Evolutionary conservation across 2,797 vertebrate species (phyloP).

Genomic region (Typhlichthys subterraneus): DNA sequence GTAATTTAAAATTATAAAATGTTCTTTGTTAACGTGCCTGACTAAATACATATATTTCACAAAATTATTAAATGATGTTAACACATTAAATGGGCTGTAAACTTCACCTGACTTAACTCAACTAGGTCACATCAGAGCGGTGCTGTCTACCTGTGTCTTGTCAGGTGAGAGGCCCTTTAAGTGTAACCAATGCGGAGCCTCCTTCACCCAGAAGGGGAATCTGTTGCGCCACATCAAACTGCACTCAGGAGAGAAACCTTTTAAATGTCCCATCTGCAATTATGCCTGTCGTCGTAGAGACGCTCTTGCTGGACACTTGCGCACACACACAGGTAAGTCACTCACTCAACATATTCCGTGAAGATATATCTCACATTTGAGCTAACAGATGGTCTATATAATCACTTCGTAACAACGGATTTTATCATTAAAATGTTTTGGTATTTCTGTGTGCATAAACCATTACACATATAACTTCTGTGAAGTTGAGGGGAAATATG

Average conservation of each 20-base stretch:
- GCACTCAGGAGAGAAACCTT: constrained; percentile 97
- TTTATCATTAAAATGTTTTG: too few species aligned
- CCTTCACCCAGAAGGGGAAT: constrained; percentile 98
- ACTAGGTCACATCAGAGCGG: background rate
- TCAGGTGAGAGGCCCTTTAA: constrained; percentile 94
- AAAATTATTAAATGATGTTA: too few species aligned
- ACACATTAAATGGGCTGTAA: too few species aligned
- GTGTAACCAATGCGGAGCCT: constrained; percentile 96
- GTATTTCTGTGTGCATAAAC: background rate
- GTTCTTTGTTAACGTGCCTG: too few species aligned
- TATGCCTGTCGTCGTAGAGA: constrained; percentile 94
- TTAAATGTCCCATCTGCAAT: constrained; percentile 95
- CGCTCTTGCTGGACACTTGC: constrained; percentile 92
- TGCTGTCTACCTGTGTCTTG: constrained; percentile 25
- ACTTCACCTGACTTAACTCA: background rate
- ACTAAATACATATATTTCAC: too few species aligned
- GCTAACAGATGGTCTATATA: constrained; percentile 4
- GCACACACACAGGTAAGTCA: constrained; percentile 91
- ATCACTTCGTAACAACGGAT: background rate
- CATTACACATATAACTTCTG: constrained; percentile 20
- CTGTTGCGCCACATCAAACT: constrained; percentile 95
- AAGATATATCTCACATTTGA: constrained; percentile 2
- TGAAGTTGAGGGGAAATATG: constrained; percentile 60
- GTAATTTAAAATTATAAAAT: too few species aligned
- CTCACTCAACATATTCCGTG: background rate